A percentile compares a stretch with the other conserved stretches of the same genome.
Evolutionary conservation across 2,888 invertebrate genomes (phyloP).

Genomic region (Shargacucullia verbasci): DNA sequence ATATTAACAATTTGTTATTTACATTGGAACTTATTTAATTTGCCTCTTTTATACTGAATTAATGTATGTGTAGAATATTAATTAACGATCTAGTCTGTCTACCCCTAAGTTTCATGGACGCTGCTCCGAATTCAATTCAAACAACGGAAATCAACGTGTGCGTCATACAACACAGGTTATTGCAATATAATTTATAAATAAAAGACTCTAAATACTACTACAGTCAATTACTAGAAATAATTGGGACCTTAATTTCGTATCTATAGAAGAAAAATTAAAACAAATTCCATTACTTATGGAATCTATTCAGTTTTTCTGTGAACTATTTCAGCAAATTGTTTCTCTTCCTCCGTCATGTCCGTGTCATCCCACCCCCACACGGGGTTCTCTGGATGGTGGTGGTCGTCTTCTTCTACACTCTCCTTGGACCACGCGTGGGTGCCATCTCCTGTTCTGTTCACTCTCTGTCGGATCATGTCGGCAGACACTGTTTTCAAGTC

Average conservation of each 20-base stretch:
- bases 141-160: neutral
- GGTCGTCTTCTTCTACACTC: slow-evolving; percentile 73
- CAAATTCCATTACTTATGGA: slow-evolving; percentile 39
- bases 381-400: slow-evolving; percentile 87
- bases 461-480: slow-evolving; percentile 92
- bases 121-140: neutral
- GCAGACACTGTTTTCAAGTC: slow-evolving; percentile 94
- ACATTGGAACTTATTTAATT: slow-evolving; percentile 10
- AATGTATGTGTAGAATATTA: neutral
- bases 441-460: slow-evolving; percentile 93
- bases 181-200: slow-evolving; percentile 6
- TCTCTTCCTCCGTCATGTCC: slow-evolving; percentile 93
- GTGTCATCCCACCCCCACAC: slow-evolving; percentile 95
- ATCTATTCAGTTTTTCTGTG: slow-evolving; percentile 73
- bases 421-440: slow-evolving; percentile 78
- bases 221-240: slow-evolving; percentile 28
- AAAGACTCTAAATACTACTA: slow-evolving; percentile 31
- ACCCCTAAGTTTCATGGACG: slow-evolving; percentile 3
- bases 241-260: slow-evolving; percentile 19
- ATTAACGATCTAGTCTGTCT: neutral
- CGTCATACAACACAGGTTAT: slow-evolving; percentile 1
- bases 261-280: slow-evolving; percentile 44
- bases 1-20: slow-evolving; percentile 38
- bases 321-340: slow-evolving; percentile 83
- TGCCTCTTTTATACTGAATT: slow-evolving; percentile 5